Evolutionary conservation across 2,888 invertebrate genomes (phyloP).

Genomic region (Lordiphosa fenestrarum): DNA sequence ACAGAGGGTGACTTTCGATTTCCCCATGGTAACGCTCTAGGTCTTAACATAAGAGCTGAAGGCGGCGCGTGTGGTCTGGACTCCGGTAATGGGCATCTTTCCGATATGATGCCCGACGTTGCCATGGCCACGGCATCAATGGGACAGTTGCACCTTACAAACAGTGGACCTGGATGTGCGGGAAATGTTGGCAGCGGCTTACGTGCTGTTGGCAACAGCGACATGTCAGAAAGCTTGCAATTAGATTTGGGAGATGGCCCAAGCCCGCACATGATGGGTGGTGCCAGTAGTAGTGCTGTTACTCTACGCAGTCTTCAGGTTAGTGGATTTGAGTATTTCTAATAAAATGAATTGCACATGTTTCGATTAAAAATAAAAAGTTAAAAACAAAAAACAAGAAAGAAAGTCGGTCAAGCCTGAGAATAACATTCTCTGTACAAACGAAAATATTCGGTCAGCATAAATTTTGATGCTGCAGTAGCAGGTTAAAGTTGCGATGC

Average conservation of each 20-base stretch:
- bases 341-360: neutral
- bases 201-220: conserved; percentile 60
- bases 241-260: conserved; percentile 90
- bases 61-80: conserved; percentile 83
- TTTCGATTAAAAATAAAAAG: neutral
- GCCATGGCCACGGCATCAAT: conserved; percentile 92
- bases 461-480: no score
- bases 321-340: conserved; percentile 9
- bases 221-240: conserved; percentile 83
- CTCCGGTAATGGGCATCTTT: conserved; percentile 85
- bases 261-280: conserved; percentile 82
- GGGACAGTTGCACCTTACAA: conserved; percentile 84
- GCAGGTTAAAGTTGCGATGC: no score
- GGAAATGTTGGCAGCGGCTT: conserved; percentile 21
- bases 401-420: no score
- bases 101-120: conserved; percentile 94
- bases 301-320: conserved; percentile 79
- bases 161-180: conserved; percentile 34
- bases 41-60: conserved; percentile 61
- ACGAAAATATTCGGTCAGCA: no score
- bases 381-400: no score
- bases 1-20: conserved; percentile 83
- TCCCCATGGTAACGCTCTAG: conserved; percentile 69
- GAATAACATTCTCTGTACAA: no score
- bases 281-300: conserved; percentile 64